Evolutionary conservation across 1,140 invertebrate genomes (phyloP), one percentile per base, ranked within the genome.

Genomic region (Drosophila prosaltans): DNA sequence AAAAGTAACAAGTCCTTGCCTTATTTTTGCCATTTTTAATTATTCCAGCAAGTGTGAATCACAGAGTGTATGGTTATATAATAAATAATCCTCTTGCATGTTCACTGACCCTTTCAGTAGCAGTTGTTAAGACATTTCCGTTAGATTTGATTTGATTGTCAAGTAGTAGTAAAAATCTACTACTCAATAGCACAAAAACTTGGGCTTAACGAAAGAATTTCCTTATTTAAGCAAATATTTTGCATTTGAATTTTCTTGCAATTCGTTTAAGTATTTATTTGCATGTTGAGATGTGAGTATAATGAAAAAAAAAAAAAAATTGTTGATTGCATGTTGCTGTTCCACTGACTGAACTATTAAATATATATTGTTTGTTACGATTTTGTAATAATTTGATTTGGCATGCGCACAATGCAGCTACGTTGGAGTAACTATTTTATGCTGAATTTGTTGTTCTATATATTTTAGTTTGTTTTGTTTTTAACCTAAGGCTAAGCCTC

Each of bases 351-450:
- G 48, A 7, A 24, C 26, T 51, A 24, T 51, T 45, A 45, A 59
- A 24, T 68, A 69, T 48, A 3, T 75, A 69, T 55, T 65, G 24
- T 71, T 71, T 4, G 24, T 26, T 51, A 51, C n/a, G 21, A 26
- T 51, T 51, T 51, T 51, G 45, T 48, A 21, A 77, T 77, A 60
- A 32, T 70, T 65, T 65, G 28, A 10, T 72, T 79, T 78, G 80
- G 64, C 84, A 88, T 88, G 84, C 84, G 68, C 84, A 84, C 43
- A 88, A 88, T 88, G 84, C 84, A 88, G 65, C 83, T 85, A 81
- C 64, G 62, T 76, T 30, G 58, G 8, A 24, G 21, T 48, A 48
- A 48, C 45, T 48, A 24, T 48, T 21, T 24, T 40, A 51, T 51
- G 45, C 45, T 51, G 45, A 48, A 36, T 6, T 16, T 16, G 8